Conservation (phyloP, 37 sponge, comb jelly and placozoan genomes). For the Ianthella basta region DNA sequence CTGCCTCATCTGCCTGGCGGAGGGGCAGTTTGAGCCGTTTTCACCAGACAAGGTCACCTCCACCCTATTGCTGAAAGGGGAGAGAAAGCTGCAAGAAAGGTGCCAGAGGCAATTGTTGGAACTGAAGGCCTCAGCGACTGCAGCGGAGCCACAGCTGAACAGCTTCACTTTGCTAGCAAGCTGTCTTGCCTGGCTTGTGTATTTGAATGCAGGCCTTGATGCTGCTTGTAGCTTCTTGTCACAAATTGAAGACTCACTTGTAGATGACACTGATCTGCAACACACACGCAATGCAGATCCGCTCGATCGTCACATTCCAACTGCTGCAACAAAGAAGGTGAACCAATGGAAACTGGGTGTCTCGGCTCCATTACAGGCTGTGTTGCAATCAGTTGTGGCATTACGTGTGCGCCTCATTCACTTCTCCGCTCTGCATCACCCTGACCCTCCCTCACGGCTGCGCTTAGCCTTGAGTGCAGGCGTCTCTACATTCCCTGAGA, state of each 20-base stretch:
- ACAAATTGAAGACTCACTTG: too few relatives aligned
- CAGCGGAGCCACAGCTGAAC: conserved; percentile 7
- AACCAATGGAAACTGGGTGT: not conserved
- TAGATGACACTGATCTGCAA: too few relatives aligned
- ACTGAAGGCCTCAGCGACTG: not conserved
- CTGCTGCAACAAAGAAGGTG: too few relatives aligned
- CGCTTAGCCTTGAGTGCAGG: conserved; percentile 35
- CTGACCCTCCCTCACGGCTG: conserved; percentile 35
- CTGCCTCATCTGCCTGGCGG: conserved; percentile 38
- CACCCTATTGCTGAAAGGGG: not conserved
- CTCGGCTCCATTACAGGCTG: not conserved
- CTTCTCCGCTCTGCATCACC: conserved; percentile 13
- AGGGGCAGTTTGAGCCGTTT: conserved; percentile 28
- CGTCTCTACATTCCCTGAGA: conserved; percentile 56
- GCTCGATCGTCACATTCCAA: too few relatives aligned
- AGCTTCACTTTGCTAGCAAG: not conserved
- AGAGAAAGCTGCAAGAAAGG: not conserved
- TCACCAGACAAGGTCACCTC: conserved; percentile 19
- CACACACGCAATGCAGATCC: too few relatives aligned
- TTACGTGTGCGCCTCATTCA: conserved; percentile 28
- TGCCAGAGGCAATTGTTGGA: not conserved
- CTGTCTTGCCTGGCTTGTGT: conserved; percentile 60
- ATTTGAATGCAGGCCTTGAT: conserved; percentile 37
- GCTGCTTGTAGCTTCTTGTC: not conserved
- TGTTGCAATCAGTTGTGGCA: not conserved